Evolutionary conservation across 1,140 invertebrate genomes (phyloP).

Genomic region (Physella acuta): DNA sequence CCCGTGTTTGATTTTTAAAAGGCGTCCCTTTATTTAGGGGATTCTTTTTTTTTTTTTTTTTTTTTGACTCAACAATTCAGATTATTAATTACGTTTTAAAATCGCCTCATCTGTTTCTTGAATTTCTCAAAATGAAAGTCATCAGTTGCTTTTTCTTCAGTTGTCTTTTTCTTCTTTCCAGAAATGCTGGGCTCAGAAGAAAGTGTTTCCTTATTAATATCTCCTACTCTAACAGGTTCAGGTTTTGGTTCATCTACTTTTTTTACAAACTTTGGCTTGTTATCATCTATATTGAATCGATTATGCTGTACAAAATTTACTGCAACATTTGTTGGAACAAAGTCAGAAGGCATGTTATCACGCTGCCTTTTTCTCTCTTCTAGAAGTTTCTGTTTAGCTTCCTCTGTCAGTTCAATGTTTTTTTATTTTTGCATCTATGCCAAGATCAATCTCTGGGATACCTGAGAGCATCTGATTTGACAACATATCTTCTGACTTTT

Average conservation of each 20-base stretch:
- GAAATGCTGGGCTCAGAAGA: too few relatives aligned
- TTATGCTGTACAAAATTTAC: constrained; percentile 98
- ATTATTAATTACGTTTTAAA: too few relatives aligned
- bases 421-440: constrained; percentile 90
- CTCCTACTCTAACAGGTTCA: constrained; percentile 65
- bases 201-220: constrained; percentile 42
- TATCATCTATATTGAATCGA: constrained; percentile 82
- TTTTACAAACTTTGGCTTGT: constrained; percentile 62
- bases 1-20: too few relatives aligned
- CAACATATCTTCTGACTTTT: constrained; percentile 95
- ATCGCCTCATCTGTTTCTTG: constrained; percentile 91
- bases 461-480: constrained; percentile 99
- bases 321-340: constrained; percentile 96
- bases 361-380: constrained; percentile 87
- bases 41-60: too few relatives aligned
- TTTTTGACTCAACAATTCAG: too few relatives aligned
- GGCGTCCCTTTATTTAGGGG: too few relatives aligned
- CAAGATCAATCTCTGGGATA: constrained; percentile 99
- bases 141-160: constrained; percentile 88
- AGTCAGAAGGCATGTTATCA: constrained; percentile 79
- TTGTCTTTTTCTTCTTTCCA: constrained; percentile 59
- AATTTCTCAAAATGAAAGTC: constrained; percentile 97
- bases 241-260: constrained; percentile 63
- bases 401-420: constrained; percentile 97
- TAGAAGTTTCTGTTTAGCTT: constrained; percentile 89